Evolutionary conservation across 2,113 vertebrate species (phyloP).

Genomic region (Nothoprocta perdicaria): DNA sequence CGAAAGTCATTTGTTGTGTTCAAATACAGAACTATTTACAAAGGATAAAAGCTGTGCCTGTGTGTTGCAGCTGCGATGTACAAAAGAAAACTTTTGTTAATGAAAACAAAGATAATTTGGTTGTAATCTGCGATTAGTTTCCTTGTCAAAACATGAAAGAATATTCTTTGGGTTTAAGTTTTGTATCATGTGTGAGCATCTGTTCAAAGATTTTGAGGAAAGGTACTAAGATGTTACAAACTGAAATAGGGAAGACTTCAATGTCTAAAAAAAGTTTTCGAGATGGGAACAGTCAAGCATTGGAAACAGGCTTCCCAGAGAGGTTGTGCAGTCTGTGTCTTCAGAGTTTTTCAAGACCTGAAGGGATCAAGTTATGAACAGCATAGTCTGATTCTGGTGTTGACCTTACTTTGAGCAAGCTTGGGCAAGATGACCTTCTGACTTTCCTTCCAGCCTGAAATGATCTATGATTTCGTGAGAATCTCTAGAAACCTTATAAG

Average conservation of each 20-base stretch:
- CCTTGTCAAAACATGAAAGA: neutral
- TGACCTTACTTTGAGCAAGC: neutral
- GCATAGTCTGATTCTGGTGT: neutral
- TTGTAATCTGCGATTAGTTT: neutral
- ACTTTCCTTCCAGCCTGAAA: neutral
- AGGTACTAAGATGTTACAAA: neutral
- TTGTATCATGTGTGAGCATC: neutral
- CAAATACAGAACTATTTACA: neutral
- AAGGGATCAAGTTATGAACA: neutral
- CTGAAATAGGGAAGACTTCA: neutral
- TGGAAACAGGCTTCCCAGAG: neutral
- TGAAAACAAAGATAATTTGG: neutral
- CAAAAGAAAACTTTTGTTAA: neutral
- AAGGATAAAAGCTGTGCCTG: neutral
- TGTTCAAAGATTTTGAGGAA: neutral
- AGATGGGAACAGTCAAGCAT: neutral
- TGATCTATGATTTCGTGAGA: neutral
- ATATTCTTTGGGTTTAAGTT: neutral
- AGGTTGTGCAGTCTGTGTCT: neutral
- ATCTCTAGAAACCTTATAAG: neutral
- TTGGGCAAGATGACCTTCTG: neutral
- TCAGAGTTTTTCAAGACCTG: neutral
- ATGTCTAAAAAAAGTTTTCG: neutral
- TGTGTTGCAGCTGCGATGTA: neutral
- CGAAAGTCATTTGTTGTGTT: neutral